Evolutionary conservation across 2,797 vertebrate genomes (phyloP).

Genomic region (Phataginus tricuspis): DNA sequence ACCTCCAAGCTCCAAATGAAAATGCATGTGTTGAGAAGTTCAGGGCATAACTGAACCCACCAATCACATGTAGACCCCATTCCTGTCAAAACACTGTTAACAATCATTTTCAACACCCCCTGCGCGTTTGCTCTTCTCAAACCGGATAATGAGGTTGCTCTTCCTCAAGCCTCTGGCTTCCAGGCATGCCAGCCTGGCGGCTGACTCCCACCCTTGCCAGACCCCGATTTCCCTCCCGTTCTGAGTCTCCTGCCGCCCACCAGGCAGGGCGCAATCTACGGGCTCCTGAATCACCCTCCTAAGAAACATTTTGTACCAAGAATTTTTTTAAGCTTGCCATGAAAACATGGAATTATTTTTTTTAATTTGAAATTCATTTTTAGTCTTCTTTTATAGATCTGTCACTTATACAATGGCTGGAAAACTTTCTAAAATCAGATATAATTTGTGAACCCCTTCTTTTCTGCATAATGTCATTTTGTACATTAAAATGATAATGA

Average conservation of each 20-base stretch:
- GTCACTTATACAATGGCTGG: slow-evolving; percentile 89
- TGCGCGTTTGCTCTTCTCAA: fast-evolving
- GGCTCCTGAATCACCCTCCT: slow-evolving; percentile 71
- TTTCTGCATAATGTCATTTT: slow-evolving; percentile 87
- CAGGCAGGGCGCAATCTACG: slow-evolving; percentile 33
- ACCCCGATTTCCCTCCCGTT: neutral
- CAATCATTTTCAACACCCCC: neutral
- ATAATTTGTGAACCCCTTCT: slow-evolving; percentile 88
- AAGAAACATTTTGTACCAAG: slow-evolving; percentile 81
- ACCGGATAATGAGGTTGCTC: neutral
- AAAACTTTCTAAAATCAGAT: slow-evolving; percentile 88
- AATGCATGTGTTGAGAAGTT: fast-evolving
- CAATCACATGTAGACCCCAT: fast-evolving
- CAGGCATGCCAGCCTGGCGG: neutral
- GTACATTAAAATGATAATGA: slow-evolving; percentile 87
- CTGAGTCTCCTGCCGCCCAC: neutral
- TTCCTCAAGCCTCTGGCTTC: neutral
- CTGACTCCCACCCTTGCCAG: slow-evolving; percentile 45
- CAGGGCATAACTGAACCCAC: neutral
- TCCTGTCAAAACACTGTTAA: neutral
- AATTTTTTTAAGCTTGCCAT: slow-evolving; percentile 78
- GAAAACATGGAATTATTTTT: slow-evolving; percentile 83
- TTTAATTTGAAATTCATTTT: slow-evolving; percentile 88
- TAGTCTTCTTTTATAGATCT: slow-evolving; percentile 87
- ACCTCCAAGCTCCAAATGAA: fast-evolving